These are phyloP conservation scores for Limenitis camilla DNA, from an alignment of 2,888 invertebrate species.

Conservation along the genomic window DNA sequence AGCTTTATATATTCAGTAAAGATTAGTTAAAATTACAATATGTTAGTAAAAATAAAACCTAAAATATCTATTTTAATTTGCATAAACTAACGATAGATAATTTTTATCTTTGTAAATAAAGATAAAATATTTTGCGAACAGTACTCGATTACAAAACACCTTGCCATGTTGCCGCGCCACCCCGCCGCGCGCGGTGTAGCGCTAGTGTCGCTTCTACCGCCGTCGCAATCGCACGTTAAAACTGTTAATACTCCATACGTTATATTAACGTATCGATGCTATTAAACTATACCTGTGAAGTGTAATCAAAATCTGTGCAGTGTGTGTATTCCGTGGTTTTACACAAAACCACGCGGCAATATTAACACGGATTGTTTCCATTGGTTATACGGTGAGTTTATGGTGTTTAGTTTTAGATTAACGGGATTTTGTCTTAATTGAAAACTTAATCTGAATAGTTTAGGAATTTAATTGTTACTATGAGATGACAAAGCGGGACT, in stretches of 20 bases:
- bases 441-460: no score
- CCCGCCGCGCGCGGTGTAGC: constrained; percentile 27
- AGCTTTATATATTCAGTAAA: no score
- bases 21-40: no score
- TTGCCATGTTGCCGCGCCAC: no score
- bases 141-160: constrained; percentile 21
- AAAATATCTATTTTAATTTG: no score
- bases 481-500: no score
- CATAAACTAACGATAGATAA: no score
- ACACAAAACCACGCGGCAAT: constrained; percentile 56
- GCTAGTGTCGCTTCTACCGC: constrained; percentile 48
- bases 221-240: constrained; percentile 25
- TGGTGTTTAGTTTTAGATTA: constrained; percentile 20
- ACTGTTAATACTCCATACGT: constrained; percentile 39
- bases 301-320: constrained; percentile 41
- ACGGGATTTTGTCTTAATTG: no score
- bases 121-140: constrained; percentile 1
- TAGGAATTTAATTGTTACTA: no score
- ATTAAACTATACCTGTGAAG: constrained; percentile 44
- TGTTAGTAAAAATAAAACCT: no score
- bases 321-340: constrained; percentile 60
- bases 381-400: constrained; percentile 45
- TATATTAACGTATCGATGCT: constrained; percentile 54
- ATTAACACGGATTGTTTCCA: constrained; percentile 55
- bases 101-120: neutral